phyloP scores from a whole-genome alignment of 2,797 vertebrate species.

The Sitta carolinensis region DNA sequence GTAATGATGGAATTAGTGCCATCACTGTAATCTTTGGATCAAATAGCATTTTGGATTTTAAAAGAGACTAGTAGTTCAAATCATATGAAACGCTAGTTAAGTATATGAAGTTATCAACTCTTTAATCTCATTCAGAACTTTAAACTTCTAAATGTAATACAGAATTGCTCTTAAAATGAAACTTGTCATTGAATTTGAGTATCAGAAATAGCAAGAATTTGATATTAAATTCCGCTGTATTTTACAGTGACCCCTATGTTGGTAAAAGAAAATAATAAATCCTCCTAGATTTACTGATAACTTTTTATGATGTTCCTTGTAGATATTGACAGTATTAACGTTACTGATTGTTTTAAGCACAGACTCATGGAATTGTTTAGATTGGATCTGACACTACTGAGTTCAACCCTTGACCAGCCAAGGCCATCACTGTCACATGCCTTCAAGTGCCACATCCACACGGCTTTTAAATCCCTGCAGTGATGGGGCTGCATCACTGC shows the following conservation, averaged over 20 bases:
- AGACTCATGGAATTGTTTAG: background rate
- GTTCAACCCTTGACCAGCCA: background rate
- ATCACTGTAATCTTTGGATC: background rate
- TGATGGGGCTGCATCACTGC: background rate
- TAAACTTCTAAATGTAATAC: background rate
- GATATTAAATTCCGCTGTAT: background rate
- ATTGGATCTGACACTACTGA: background rate
- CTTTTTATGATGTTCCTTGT: background rate
- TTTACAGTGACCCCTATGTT: accelerated
- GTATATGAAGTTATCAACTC: background rate
- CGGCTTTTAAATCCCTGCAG: background rate
- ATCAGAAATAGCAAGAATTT: background rate
- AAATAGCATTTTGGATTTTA: background rate
- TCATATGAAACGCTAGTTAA: background rate
- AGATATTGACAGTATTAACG: background rate
- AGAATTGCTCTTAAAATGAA: background rate
- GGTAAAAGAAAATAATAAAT: background rate
- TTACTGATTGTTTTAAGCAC: background rate
- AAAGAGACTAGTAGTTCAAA: background rate
- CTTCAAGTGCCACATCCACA: background rate
- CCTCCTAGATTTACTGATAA: background rate
- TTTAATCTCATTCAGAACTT: background rate
- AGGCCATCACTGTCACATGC: background rate
- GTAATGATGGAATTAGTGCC: background rate
- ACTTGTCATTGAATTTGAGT: background rate